These are phyloP conservation scores for Carollia perspicillata DNA, from an alignment of 2,113 vertebrate species.

Conservation along the genomic window DNA sequence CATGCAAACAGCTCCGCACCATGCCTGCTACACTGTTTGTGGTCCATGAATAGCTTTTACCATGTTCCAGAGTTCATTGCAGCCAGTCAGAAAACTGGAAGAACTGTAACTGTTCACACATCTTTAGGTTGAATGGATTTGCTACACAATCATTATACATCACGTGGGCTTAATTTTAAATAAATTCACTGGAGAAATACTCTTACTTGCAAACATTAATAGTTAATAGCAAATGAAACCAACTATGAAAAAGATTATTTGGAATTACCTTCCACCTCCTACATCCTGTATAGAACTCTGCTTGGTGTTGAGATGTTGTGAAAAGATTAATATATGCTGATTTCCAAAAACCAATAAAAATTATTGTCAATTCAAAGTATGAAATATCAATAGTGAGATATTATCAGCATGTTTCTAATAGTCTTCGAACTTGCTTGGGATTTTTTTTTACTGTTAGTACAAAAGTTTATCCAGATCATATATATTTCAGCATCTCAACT, in stretches of 20 bases:
- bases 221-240: constrained; percentile 33
- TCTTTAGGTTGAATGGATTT: constrained; percentile 20
- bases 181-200: not conserved
- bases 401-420: not conserved
- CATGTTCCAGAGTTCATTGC: not conserved
- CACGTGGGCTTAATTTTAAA: constrained; percentile 41
- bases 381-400: not conserved
- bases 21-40: not conserved
- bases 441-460: not conserved
- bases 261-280: not conserved
- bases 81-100: not conserved
- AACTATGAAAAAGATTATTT: not conserved
- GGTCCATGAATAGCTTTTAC: not conserved
- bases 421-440: not conserved
- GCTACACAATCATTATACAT: constrained; percentile 13
- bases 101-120: not conserved
- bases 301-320: not conserved
- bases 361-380: not conserved
- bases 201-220: constrained; percentile 8
- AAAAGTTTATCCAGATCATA: not conserved
- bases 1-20: not conserved
- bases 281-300: not conserved
- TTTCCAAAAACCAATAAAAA: not conserved
- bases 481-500: not conserved
- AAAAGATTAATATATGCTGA: not conserved